These are phyloP conservation scores for Neotragus pygmaeus DNA, from an alignment of 2,113 vertebrate genomes.

Conservation along the genomic window DNA sequence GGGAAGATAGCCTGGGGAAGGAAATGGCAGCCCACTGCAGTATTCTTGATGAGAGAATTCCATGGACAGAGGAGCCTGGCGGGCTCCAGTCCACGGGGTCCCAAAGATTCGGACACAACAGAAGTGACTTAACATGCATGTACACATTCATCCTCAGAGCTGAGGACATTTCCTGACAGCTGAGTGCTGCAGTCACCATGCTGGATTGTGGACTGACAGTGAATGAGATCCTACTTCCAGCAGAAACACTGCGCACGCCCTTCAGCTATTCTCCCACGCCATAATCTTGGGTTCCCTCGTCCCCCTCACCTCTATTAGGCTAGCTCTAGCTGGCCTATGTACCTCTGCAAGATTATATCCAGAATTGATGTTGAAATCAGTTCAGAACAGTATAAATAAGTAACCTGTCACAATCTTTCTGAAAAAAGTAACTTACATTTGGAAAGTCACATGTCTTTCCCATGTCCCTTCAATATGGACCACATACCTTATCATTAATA, in stretches of 20 bases:
- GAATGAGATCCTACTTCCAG: not conserved
- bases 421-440: not conserved
- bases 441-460: not conserved
- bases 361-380: not conserved
- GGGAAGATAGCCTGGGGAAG: not conserved
- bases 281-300: not conserved
- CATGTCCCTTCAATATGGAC: not conserved
- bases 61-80: not conserved
- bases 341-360: not conserved
- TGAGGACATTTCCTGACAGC: not conserved
- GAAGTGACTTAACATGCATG: accelerated
- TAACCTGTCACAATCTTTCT: not conserved
- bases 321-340: not conserved
- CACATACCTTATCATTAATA: not conserved
- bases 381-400: not conserved
- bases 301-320: not conserved
- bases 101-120: accelerated
- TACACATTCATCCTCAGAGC: not conserved
- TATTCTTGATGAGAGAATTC: not conserved
- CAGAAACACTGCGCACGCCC: not conserved
- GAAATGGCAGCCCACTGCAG: not conserved
- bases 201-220: not conserved
- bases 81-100: not conserved
- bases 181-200: not conserved
- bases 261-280: not conserved